Evolutionary conservation across 2,888 invertebrate species (phyloP).

Genomic region (Philonicus albiceps): DNA sequence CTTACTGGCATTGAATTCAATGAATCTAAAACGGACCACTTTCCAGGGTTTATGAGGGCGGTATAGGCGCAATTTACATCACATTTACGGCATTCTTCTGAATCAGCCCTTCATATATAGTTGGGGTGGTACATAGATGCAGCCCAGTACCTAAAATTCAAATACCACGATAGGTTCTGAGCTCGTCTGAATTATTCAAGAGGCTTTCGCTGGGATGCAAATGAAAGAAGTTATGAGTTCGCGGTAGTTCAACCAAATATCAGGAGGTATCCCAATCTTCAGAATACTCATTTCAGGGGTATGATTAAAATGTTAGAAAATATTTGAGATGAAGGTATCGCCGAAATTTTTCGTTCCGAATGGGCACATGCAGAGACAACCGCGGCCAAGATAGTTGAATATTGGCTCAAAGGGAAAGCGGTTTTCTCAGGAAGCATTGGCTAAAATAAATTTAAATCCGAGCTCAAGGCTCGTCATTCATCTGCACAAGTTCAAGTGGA

Average conservation of each 20-base stretch:
- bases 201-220: background rate
- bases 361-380: background rate
- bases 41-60: background rate
- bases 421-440: background rate
- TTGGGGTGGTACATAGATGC: background rate
- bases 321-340: background rate
- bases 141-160: background rate
- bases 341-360: background rate
- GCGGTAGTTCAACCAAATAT: background rate
- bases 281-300: background rate
- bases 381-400: background rate
- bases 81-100: background rate
- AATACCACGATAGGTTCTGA: background rate
- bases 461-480: background rate
- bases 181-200: background rate
- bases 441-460: background rate
- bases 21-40: background rate
- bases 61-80: background rate
- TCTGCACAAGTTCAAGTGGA: background rate
- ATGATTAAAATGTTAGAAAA: background rate
- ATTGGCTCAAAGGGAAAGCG: background rate
- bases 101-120: background rate
- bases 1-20: conserved; percentile 13
- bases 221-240: background rate
- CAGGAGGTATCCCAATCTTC: background rate